Conservation (phyloP, 2,888 invertebrate genomes). For the Spisula solida region DNA sequence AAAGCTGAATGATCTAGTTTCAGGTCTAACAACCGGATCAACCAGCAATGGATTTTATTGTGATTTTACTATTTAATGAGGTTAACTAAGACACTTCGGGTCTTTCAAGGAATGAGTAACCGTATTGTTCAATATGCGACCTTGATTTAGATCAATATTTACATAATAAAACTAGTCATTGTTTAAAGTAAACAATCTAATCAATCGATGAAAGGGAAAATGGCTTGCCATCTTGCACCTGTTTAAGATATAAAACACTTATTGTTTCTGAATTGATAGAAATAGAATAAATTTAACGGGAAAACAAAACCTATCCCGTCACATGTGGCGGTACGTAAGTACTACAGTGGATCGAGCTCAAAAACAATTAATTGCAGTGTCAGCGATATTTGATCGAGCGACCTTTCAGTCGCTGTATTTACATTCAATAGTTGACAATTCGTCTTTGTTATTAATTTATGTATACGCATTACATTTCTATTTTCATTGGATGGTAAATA, state of each 20-base stretch:
- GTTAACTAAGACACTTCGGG: too few species aligned
- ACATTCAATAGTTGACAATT: background rate
- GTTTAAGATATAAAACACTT: background rate
- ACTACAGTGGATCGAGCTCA: too few species aligned
- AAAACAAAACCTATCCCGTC: background rate
- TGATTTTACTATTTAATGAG: too few species aligned
- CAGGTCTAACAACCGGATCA: too few species aligned
- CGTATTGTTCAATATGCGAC: too few species aligned
- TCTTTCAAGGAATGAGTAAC: too few species aligned
- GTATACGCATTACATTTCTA: background rate
- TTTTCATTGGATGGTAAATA: conserved; percentile 1
- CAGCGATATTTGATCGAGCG: conserved; percentile 3
- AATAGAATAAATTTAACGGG: background rate
- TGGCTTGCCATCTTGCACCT: background rate
- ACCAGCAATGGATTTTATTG: too few species aligned
- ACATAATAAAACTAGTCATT: background rate
- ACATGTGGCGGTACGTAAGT: background rate
- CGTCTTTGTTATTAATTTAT: background rate
- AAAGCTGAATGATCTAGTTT: too few species aligned
- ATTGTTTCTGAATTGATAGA: background rate
- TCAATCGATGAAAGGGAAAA: background rate
- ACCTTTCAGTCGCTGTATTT: background rate
- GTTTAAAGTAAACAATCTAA: background rate
- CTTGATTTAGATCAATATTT: background rate
- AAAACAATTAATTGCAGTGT: background rate